phyloP scores from a whole-genome alignment of 2,797 vertebrate genomes.

The Macrochelys suwanniensis region DNA sequence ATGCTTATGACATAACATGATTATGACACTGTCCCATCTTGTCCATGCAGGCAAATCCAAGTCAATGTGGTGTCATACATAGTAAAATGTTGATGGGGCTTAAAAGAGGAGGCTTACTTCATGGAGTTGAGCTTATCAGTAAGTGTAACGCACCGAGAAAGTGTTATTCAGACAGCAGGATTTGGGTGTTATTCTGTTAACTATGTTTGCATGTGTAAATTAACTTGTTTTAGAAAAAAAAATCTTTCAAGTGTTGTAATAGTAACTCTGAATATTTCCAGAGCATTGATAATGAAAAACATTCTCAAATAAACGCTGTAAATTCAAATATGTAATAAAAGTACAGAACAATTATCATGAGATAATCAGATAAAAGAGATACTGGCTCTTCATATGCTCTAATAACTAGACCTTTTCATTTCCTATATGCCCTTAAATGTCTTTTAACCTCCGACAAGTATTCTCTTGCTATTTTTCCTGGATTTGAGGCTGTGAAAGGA shows the following conservation, averaged over 20 bases:
- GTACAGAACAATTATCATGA: neutral
- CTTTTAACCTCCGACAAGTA: neutral
- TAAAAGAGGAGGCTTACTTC: neutral
- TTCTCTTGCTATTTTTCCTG: neutral
- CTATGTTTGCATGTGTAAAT: neutral
- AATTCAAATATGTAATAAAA: constrained; percentile 43
- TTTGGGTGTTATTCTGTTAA: neutral
- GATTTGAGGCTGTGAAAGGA: neutral
- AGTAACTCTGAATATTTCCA: neutral
- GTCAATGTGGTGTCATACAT: neutral
- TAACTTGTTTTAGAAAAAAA: constrained; percentile 11
- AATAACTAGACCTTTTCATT: constrained; percentile 13
- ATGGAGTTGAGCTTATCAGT: neutral
- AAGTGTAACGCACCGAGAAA: neutral
- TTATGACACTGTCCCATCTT: neutral
- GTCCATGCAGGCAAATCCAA: neutral
- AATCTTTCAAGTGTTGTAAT: constrained; percentile 25
- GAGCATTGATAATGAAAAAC: constrained; percentile 34
- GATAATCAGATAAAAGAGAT: neutral
- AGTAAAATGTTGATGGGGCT: accelerated
- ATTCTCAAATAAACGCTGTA: neutral
- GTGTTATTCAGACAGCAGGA: neutral
- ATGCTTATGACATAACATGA: neutral
- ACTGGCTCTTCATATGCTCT: constrained; percentile 11
- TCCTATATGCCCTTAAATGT: neutral